Evolutionary conservation across 2,113 vertebrate genomes (phyloP), one percentile per base, ranked within the genome.

Genomic region (Tamias sibiricus): DNA sequence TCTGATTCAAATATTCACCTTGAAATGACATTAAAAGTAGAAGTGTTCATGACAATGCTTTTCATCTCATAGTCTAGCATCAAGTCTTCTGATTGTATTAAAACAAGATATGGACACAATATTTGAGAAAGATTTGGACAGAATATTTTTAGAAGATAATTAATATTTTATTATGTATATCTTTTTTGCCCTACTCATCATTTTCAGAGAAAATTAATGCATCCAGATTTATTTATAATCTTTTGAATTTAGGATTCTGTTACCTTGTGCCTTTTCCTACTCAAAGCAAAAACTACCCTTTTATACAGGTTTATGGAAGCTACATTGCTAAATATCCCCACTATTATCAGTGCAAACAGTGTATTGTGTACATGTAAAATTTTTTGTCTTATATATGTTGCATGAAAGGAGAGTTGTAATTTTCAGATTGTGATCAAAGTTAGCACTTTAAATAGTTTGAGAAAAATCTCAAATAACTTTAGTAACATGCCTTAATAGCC

Each of bases 401-500:
- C 72, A 30, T 79, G 57, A 95, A 83, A 90, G 49, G 54, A 90
- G 69, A 92, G 87, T 77, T 91, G 16, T 44, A 42, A 22, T 71
- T 87, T 92, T 90, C n/a, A 87, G 37, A 68, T 44, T 30, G 8
- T 44, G 30, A 40, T 71, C 80, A 71, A 74, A 83, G 24, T 59
- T 76, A 95, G 62, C 81, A 93, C 49, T 96, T 97, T 87, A 88
- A 92, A 83, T 35, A 76, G 44, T 96, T 75, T 91, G 88, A 94
- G 24, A 30, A 91, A 79, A 91, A 77, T 14, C 57, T 84, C n/a
- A 92, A 71, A 95, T 90, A 80, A 57, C 32, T 40, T 40, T 40
- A 8, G 77, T 88, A 72, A 94, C 47, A 95, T 90, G 97, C 94
- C 96, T 98, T 96, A 97, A 93, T 66, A 86, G 57, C n/a, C 66